Evolutionary conservation across 2,797 vertebrate species (phyloP).

Genomic region (Lagorchestes hirsutus): DNA sequence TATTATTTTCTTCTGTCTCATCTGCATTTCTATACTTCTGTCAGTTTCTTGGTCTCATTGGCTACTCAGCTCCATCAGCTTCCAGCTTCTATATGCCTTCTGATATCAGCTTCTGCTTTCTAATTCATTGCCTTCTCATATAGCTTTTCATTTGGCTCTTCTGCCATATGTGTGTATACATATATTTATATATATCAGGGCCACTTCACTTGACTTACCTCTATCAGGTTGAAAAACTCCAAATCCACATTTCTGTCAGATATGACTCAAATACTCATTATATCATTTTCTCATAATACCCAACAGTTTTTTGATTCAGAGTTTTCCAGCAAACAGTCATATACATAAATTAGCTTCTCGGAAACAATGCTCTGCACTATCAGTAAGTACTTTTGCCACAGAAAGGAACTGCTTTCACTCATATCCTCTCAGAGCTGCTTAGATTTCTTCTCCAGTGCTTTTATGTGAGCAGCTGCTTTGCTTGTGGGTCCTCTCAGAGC

Average conservation of each 20-base stretch:
- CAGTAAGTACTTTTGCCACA: neutral
- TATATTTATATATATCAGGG: too few relatives aligned
- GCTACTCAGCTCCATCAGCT: neutral
- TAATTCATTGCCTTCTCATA: neutral
- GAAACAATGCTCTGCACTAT: neutral
- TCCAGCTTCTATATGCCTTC: neutral
- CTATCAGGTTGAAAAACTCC: neutral
- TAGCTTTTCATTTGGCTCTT: neutral
- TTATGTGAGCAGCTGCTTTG: neutral
- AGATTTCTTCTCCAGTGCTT: neutral
- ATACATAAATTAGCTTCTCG: neutral
- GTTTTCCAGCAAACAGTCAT: neutral
- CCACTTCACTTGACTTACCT: neutral
- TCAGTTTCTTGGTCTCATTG: neutral
- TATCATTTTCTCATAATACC: neutral
- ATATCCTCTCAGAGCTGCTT: neutral
- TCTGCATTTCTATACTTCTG: neutral
- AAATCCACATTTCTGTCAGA: neutral
- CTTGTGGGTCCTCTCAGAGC: neutral
- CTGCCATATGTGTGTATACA: neutral
- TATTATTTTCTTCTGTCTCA: neutral
- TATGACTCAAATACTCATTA: neutral
- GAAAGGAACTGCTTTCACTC: neutral
- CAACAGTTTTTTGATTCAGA: neutral
- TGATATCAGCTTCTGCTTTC: neutral